Evolutionary conservation across 2,113 vertebrate species (phyloP), one percentile per base, ranked within the genome.

Genomic region (Crotalus viridis): DNA sequence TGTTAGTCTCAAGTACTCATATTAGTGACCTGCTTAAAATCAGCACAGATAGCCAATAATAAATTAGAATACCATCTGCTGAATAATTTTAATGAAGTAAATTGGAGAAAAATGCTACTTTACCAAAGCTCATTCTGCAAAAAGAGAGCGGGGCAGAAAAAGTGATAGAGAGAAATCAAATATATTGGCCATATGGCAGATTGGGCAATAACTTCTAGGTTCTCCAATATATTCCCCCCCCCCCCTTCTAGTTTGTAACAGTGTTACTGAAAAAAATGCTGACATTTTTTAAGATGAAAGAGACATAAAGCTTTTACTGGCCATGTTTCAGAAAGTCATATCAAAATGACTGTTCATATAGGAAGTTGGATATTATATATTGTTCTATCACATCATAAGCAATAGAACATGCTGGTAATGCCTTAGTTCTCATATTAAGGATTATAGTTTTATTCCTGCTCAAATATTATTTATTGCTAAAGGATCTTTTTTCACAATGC

Each of bases 31-130:
- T 48, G 13, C 92, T 90, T 93, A 2, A 94, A 95, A 93, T 89
- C 59, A 89, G 88, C 92, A 90, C 85, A 15, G 74, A 24, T 0
- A 2, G 57, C 1, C 43, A 56, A 88, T 92, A 92, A 69, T 1
- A 33, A 93, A 90, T 91, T 94, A 87, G 64, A n/a, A 48, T 46
- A 54, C 19, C 0, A 48, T 3, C 12, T 21, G 94, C 0, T 87
- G 94, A 90, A 87, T 91, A 33, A 19, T 93, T 94, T 91, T 90
- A 88, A 92, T 56, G 61, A 74, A 69, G 48, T 43, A 54, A 91
- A 89, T 57, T 89, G 93, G 90, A 91, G 91, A 86, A 91, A 43
- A 33, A 24, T 91, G 7, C 46, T 61, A 54, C 0, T 90, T 92
- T 43, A 86, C 24, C 51, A 4, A 0, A 3, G 56, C 2, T 26